phyloP scores from a whole-genome alignment of 2,888 invertebrate genomes.

The Schizaphis graminum region DNA sequence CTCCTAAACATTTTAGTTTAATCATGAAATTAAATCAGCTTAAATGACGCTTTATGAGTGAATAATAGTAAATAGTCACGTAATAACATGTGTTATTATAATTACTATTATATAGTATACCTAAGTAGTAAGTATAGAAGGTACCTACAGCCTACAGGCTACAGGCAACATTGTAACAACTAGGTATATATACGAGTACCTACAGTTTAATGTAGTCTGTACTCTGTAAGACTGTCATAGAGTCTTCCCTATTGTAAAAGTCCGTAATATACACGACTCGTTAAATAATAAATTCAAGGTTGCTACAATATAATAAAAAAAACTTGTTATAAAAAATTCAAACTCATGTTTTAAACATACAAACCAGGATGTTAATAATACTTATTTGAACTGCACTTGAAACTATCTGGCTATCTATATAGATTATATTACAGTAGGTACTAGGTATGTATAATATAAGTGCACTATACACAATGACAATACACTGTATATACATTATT shows the following conservation, averaged over 20 bases:
- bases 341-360: constrained; percentile 16
- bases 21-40: not conserved
- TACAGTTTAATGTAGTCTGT: not conserved
- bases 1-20: not conserved
- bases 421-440: not conserved
- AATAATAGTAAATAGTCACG: not conserved
- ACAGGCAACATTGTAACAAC: not conserved
- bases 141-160: too few relatives aligned
- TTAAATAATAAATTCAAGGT: constrained; percentile 9
- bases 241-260: not conserved
- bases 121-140: not conserved
- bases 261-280: not conserved
- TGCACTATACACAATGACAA: too few relatives aligned
- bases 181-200: not conserved
- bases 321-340: not conserved
- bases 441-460: not conserved
- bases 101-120: not conserved
- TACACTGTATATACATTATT: not conserved
- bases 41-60: not conserved
- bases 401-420: not conserved
- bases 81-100: not conserved
- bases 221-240: not conserved
- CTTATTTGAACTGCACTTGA: not conserved
- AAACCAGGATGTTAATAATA: not conserved
- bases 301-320: not conserved